phyloP scores from a whole-genome alignment of 1,140 invertebrate genomes.

The Neotoxoptera formosana region DNA sequence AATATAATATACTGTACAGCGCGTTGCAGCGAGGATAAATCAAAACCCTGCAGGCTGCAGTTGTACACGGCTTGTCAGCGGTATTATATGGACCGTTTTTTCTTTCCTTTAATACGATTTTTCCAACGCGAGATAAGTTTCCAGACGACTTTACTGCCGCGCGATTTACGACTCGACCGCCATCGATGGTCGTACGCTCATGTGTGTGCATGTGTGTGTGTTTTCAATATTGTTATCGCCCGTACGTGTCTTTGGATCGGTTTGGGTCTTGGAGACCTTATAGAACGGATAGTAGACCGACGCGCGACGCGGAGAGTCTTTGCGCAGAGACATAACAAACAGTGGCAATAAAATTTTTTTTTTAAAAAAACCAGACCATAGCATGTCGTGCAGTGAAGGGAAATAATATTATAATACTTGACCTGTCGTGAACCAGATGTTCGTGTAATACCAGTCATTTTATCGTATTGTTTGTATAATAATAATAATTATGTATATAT shows the following conservation, averaged over 20 bases:
- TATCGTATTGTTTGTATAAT: slow-evolving; percentile 30
- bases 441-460: slow-evolving; percentile 23
- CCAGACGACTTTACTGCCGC: slow-evolving; percentile 55
- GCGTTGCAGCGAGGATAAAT: slow-evolving; percentile 15
- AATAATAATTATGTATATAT: slow-evolving; percentile 30
- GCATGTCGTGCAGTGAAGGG: not conserved
- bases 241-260: slow-evolving; percentile 55
- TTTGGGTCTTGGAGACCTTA: slow-evolving; percentile 20
- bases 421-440: slow-evolving; percentile 46
- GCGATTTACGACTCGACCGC: slow-evolving; percentile 53
- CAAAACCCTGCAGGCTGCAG: not conserved
- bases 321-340: slow-evolving; percentile 56
- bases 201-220: not conserved
- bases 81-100: slow-evolving; percentile 17
- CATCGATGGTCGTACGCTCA: slow-evolving; percentile 22
- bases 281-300: slow-evolving; percentile 51
- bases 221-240: slow-evolving; percentile 54
- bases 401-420: slow-evolving; percentile 27
- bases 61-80: slow-evolving; percentile 34
- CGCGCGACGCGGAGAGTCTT: not conserved
- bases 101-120: slow-evolving; percentile 14
- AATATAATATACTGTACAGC: not conserved
- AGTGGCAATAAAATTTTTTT: slow-evolving; percentile 54
- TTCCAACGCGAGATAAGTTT: slow-evolving; percentile 52
- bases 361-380: slow-evolving; percentile 37